Percentiles rank a stretch among this genome's conserved stretches.
Conservation (phyloP, 2,113 vertebrate genomes). For the Bungarus multicinctus region DNA sequence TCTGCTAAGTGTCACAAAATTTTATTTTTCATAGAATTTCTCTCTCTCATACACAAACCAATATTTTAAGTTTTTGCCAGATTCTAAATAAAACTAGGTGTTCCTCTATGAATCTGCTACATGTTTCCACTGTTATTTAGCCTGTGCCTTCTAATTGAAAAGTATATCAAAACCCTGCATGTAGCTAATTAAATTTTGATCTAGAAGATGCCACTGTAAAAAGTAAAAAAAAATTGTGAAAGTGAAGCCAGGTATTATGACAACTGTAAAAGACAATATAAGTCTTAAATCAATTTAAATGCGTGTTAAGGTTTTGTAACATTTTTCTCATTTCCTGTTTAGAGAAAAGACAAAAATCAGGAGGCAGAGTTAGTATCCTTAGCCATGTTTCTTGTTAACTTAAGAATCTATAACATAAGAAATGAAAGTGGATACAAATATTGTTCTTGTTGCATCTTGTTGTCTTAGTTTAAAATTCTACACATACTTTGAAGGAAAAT, state of each 20-base stretch:
- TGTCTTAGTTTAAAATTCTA: neutral
- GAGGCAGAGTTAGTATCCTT: neutral
- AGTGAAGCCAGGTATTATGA: neutral
- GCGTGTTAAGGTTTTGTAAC: neutral
- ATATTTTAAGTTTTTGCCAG: neutral
- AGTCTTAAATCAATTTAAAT: neutral
- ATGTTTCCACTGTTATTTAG: neutral
- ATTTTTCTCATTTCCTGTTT: neutral
- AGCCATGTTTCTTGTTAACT: neutral
- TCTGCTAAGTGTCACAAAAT: neutral
- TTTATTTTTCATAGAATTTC: neutral
- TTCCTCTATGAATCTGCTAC: neutral
- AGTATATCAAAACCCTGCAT: neutral
- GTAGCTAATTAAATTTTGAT: neutral
- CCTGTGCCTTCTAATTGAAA: neutral
- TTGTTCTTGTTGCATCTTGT: neutral
- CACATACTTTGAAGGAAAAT: neutral
- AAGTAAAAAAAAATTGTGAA: neutral
- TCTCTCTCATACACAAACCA: neutral
- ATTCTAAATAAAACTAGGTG: neutral
- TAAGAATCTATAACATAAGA: neutral
- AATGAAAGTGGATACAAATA: neutral
- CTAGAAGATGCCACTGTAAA: neutral
- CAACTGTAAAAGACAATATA: neutral
- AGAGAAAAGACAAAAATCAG: neutral